Percentiles rank a stretch among this genome's conserved stretches.
Conservation (phyloP, 2,888 invertebrate species). For the Eupithecia subfuscata region DNA sequence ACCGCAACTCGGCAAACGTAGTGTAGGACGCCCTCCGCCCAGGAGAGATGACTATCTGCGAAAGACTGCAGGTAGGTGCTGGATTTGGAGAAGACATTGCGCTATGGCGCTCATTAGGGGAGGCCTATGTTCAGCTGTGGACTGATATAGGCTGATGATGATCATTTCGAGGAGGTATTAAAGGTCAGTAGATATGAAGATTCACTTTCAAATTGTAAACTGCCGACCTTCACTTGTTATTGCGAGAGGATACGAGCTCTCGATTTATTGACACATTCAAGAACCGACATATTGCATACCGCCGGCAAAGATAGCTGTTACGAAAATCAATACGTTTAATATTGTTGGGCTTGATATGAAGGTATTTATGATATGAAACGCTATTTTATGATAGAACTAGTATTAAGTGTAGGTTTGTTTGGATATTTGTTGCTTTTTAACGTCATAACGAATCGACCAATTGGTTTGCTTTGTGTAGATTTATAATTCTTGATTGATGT, state of each 20-base stretch:
- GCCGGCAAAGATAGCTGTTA: background rate
- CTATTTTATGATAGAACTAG: background rate
- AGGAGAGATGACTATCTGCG: no score
- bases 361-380: background rate
- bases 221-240: constrained; percentile 16
- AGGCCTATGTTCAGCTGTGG: no score
- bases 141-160: no score
- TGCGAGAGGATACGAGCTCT: background rate
- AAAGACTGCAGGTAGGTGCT: no score
- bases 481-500: no score
- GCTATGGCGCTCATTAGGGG: no score
- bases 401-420: background rate
- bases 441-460: background rate
- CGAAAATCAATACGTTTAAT: constrained; percentile 1
- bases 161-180: background rate
- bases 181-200: constrained; percentile 1
- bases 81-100: no score
- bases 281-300: constrained; percentile 12
- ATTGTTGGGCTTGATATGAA: background rate
- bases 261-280: constrained; percentile 28
- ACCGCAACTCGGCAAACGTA: no score
- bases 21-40: no score
- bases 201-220: constrained; percentile 12
- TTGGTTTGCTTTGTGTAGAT: background rate
- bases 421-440: background rate